Evolutionary conservation across 2,113 vertebrate species (phyloP), one percentile per base, ranked within the genome.

Genomic region (Apaloderma vittatum): DNA sequence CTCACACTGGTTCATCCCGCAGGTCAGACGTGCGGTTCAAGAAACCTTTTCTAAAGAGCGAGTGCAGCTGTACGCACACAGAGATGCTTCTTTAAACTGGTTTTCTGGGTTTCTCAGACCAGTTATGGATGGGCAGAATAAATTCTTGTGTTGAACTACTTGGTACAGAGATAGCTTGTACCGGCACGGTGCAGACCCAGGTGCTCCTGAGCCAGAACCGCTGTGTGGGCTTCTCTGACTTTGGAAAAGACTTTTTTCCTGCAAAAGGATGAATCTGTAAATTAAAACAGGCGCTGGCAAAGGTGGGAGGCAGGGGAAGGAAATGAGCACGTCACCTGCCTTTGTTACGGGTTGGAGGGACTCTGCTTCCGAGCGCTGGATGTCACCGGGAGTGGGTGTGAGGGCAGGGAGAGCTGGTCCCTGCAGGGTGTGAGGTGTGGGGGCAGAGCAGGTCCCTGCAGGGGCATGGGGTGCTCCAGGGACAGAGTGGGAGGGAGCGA

Each of bases 171-270:
- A 45, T 4, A 49, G 58, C 71, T 86, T 9, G 18, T 58, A 18
- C 40, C n/a, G 3, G 5, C n/a, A 7, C 2, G 3, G 24, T 30
- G 36, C 9, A 0, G 58, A 54, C 63, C 32, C 6, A 1, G 48
- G 36, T 54, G 46, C 62, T 70, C 68, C 92, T 1, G 3, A 48
- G 54, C 51, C 52, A 8, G 17, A 59, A 11, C 48, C 0, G 2
- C 49, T 3, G 37, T 6, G 57, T 19, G 72, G 52, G 72, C 90
- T 68, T 66, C 71, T 43, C 9, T 11, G 46, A 21, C 22, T 14
- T 40, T 45, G 37, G 5, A 74, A 54, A 65, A 5, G 10, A 0
- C 2, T 9, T 59, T 49, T 49, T 11, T 49, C 32, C 15, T 24
- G 6, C 30, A 3, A 24, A 76, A 62, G 13, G 17, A 63, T 8